These are phyloP conservation scores for Ptychodera flava DNA, from an alignment of 35 echinoderm and acorn worm species.

Conservation along the genomic window DNA sequence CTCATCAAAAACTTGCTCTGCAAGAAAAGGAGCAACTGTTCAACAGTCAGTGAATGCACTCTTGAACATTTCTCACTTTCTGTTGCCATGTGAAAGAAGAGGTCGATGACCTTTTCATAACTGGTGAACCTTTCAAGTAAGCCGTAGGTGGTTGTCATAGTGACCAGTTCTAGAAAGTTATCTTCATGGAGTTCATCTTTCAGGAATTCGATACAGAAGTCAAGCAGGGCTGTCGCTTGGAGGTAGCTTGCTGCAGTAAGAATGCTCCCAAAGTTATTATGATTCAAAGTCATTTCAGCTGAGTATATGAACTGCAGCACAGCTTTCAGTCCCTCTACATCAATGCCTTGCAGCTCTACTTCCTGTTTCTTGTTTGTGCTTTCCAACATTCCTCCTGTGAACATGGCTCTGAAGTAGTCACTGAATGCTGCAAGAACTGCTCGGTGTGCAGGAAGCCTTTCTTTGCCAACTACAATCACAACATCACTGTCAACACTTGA, in stretches of 20 bases:
- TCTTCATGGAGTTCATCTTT: not conserved
- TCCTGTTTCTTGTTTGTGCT: slow-evolving; percentile 7
- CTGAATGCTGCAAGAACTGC: slow-evolving; percentile 48
- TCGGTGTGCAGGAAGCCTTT: slow-evolving; percentile 23
- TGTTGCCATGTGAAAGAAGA: not conserved
- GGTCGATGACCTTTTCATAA: not conserved
- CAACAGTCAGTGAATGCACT: not conserved
- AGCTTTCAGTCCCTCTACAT: slow-evolving; percentile 6
- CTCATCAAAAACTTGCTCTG: not conserved
- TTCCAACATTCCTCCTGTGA: slow-evolving; percentile 49
- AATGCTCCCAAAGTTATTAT: not conserved
- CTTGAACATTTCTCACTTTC: not conserved
- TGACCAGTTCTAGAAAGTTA: not conserved
- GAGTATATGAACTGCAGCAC: slow-evolving; percentile 62
- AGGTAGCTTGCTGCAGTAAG: not conserved
- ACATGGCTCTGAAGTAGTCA: slow-evolving; percentile 71
- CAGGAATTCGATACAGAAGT: not conserved
- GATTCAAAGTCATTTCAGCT: slow-evolving; percentile 12
- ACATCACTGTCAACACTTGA: not conserved
- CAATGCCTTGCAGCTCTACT: slow-evolving; percentile 29
- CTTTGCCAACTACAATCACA: slow-evolving; percentile 5
- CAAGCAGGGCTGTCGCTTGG: not conserved
- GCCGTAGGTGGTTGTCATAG: not conserved
- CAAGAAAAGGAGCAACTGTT: not conserved
- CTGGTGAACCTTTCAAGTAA: not conserved